Evolutionary conservation across 2,888 invertebrate genomes (phyloP).

Genomic region (Pomacea canaliculata): DNA sequence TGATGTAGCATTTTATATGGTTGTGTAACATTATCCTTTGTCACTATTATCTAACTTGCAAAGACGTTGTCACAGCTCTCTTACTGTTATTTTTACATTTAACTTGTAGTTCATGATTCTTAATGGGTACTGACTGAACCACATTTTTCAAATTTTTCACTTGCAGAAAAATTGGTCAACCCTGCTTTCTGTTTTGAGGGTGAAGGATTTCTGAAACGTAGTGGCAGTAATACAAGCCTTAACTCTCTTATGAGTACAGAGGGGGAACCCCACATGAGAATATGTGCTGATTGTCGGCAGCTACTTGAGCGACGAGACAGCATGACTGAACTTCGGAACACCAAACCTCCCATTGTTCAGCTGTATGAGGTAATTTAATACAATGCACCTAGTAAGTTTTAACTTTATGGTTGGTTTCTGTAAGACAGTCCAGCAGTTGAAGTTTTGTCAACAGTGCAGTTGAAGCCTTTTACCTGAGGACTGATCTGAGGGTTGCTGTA

Average conservation of each 20-base stretch:
- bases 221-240: conserved; percentile 73
- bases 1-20: no score
- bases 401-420: background rate
- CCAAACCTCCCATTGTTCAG: conserved; percentile 83
- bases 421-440: no score
- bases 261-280: conserved; percentile 74
- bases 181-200: conserved; percentile 70
- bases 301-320: conserved; percentile 84
- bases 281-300: conserved; percentile 70
- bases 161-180: conserved; percentile 75
- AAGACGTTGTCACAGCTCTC: no score
- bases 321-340: conserved; percentile 84
- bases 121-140: no score
- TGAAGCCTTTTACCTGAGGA: no score
- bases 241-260: conserved; percentile 74
- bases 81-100: no score
- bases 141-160: background rate
- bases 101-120: no score
- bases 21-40: no score
- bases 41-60: no score
- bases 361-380: conserved; percentile 77
- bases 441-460: no score
- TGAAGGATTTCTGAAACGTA: conserved; percentile 65
- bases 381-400: background rate
- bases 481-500: no score